phyloP scores from a whole-genome alignment of 2,113 vertebrate species.

The Archocentrus centrarchus region DNA sequence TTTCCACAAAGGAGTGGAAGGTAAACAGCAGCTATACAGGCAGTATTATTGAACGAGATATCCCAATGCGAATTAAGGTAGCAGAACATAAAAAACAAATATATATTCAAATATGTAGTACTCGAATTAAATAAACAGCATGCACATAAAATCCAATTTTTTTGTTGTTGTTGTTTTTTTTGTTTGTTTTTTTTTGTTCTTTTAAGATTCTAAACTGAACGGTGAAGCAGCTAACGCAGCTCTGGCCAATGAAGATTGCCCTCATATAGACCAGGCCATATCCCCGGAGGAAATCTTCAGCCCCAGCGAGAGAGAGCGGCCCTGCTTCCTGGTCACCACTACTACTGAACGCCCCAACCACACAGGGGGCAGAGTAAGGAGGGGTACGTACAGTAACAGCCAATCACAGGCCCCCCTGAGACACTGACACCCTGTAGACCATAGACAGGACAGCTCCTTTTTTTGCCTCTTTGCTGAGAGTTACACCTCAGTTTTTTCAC shows the following conservation, averaged over 20 bases:
- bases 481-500: constrained; percentile 53
- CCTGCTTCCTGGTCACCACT: constrained; percentile 98
- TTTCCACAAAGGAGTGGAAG: background rate
- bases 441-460: constrained; percentile 53
- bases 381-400: constrained; percentile 93
- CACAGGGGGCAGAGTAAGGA: constrained; percentile 95
- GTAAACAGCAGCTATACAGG: constrained; percentile 18
- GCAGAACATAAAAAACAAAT: background rate
- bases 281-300: constrained; percentile 98
- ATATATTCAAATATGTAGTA: background rate
- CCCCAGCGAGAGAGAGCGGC: constrained; percentile 93
- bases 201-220: constrained; percentile 97
- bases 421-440: constrained; percentile 70
- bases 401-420: constrained; percentile 77
- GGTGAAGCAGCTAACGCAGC: constrained; percentile 97
- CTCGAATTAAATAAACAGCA: background rate
- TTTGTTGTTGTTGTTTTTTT: constrained; percentile 9
- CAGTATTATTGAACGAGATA: background rate
- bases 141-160: constrained; percentile 22
- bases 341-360: constrained; percentile 96
- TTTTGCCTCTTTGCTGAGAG: constrained; percentile 49
- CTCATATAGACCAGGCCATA: constrained; percentile 99
- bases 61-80: background rate
- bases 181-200: constrained; percentile 58
- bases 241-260: constrained; percentile 98